Percentiles rank a stretch among this genome's conserved stretches.
These are phyloP conservation scores for Cheilosia impressa DNA, from an alignment of 2,888 invertebrate species.

Conservation along the genomic window DNA sequence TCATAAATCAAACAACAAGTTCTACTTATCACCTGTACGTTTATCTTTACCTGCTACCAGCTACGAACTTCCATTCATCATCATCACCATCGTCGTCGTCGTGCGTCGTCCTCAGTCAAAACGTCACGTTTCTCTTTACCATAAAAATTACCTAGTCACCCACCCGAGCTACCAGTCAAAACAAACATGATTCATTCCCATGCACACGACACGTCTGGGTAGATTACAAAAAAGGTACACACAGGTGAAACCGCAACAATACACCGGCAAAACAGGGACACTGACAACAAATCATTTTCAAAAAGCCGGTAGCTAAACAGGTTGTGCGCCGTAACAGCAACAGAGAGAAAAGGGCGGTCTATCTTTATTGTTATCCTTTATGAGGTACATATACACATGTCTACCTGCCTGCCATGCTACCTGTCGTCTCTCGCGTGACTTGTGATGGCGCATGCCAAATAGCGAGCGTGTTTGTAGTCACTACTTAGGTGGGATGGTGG, in stretches of 20 bases:
- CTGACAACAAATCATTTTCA: constrained; percentile 61
- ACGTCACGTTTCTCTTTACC: constrained; percentile 64
- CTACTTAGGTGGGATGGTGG: background rate
- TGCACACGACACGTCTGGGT: constrained; percentile 1
- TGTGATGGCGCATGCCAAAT: constrained; percentile 58
- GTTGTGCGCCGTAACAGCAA: constrained; percentile 55
- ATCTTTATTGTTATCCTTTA: constrained; percentile 59
- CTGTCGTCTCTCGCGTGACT: constrained; percentile 16
- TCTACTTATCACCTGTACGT: constrained; percentile 71
- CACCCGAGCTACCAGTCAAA: constrained; percentile 59
- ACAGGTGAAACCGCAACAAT: constrained; percentile 68
- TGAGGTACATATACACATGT: background rate
- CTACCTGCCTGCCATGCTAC: constrained; percentile 21
- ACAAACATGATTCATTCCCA: constrained; percentile 72
- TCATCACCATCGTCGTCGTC: constrained; percentile 37
- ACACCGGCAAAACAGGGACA: constrained; percentile 31
- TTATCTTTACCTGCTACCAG: constrained; percentile 67
- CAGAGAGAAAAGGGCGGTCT: constrained; percentile 65
- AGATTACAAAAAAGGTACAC: constrained; percentile 37
- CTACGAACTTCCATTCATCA: constrained; percentile 62
- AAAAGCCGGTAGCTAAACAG: constrained; percentile 65
- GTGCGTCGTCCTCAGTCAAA: constrained; percentile 16
- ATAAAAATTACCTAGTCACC: constrained; percentile 53
- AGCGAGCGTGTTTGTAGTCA: constrained; percentile 10
- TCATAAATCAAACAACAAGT: constrained; percentile 68